These are phyloP conservation scores for Meganola albula DNA, from an alignment of 2,888 invertebrate genomes.

Conservation along the genomic window DNA sequence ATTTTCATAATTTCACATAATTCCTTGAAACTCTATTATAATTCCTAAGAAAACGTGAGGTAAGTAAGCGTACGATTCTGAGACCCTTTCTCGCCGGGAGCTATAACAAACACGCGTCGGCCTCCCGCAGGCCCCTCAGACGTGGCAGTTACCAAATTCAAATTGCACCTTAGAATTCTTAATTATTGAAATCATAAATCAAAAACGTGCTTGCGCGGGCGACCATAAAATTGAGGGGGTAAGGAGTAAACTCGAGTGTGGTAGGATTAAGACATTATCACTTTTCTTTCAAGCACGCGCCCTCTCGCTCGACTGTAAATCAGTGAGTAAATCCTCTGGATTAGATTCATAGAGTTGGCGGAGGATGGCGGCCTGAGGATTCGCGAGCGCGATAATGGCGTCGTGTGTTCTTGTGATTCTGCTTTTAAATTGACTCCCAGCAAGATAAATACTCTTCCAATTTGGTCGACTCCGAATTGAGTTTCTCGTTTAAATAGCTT, in stretches of 20 bases:
- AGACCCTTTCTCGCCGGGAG: conserved; percentile 66
- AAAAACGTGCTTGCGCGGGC: conserved; percentile 73
- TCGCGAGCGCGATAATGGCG: conserved; percentile 70
- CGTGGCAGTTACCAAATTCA: conserved; percentile 68
- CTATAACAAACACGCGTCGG: conserved; percentile 75
- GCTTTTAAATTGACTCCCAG: conserved; percentile 74
- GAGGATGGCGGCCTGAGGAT: conserved; percentile 74
- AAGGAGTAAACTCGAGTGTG: conserved; percentile 67
- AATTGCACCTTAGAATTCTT: conserved; percentile 78
- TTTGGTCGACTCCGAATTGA: conserved; percentile 55
- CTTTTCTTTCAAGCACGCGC: conserved; percentile 79
- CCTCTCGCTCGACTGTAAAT: conserved; percentile 74
- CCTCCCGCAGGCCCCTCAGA: conserved; percentile 62
- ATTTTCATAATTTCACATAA: conserved; percentile 47
- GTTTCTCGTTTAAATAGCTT: conserved; percentile 63
- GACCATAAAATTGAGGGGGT: conserved; percentile 70
- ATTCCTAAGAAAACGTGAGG: conserved; percentile 64
- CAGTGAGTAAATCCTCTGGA: conserved; percentile 77
- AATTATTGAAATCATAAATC: conserved; percentile 79
- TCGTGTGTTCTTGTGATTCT: conserved; percentile 74
- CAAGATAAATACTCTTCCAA: conserved; percentile 72
- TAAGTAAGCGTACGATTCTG: conserved; percentile 47
- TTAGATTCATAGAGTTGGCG: conserved; percentile 77
- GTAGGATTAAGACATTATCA: conserved; percentile 83
- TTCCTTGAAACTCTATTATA: conserved; percentile 54